These are phyloP conservation scores for Papilio polyxenes DNA, from an alignment of 1,140 invertebrate genomes.

Conservation along the genomic window DNA sequence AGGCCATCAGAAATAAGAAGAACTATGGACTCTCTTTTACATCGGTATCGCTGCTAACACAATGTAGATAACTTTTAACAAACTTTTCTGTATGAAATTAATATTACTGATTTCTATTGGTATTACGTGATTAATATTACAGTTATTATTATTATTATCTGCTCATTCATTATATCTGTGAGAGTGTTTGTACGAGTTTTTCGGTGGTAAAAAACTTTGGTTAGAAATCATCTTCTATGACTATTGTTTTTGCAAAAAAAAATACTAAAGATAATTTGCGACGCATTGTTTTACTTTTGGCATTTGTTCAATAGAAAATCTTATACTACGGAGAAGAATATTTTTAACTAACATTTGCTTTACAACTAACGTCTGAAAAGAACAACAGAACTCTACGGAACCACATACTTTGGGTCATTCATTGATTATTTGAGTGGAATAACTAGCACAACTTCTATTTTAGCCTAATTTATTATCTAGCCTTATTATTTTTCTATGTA, in stretches of 20 bases:
- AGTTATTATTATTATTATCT: too few relatives aligned
- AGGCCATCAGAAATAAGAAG: constrained; percentile 17
- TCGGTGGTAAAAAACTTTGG: neutral
- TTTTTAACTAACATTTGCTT: neutral
- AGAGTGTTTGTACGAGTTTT: neutral
- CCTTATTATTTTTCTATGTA: too few relatives aligned
- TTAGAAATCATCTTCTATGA: neutral
- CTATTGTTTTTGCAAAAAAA: neutral
- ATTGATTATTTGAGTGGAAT: too few relatives aligned
- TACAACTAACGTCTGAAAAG: neutral
- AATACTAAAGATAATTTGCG: neutral
- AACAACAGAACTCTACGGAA: neutral
- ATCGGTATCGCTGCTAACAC: neutral
- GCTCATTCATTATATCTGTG: too few relatives aligned
- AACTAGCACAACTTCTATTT: too few relatives aligned
- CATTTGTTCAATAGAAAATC: constrained; percentile 1
- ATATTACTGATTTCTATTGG: too few relatives aligned
- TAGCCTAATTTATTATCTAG: too few relatives aligned
- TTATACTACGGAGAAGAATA: neutral
- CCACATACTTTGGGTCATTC: too few relatives aligned
- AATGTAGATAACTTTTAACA: neutral
- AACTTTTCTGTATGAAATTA: neutral
- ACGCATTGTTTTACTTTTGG: constrained; percentile 11
- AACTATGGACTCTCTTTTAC: neutral
- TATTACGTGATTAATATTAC: too few relatives aligned